Conservation (phyloP, 2,797 vertebrate species). For the Hipposideros larvatus region DNA sequence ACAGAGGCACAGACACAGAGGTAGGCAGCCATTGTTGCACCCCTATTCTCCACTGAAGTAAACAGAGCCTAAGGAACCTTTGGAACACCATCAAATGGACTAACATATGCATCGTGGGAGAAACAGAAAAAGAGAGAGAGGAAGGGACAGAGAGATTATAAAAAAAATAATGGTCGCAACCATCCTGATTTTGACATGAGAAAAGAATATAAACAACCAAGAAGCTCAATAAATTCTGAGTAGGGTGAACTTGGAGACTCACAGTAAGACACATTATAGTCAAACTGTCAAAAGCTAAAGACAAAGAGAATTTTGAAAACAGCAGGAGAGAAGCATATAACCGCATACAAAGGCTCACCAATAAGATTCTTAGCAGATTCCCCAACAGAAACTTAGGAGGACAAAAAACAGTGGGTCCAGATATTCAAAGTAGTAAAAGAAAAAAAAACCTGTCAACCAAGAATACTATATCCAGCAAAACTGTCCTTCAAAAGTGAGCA, state of each 20-base stretch:
- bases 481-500: background rate
- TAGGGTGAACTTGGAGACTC: background rate
- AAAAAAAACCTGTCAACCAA: background rate
- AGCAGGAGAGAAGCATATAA: background rate
- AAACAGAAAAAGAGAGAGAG: background rate
- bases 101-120: background rate
- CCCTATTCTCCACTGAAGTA: background rate
- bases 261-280: background rate
- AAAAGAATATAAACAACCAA: background rate
- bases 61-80: background rate
- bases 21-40: background rate
- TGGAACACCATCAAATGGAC: background rate
- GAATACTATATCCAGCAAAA: background rate
- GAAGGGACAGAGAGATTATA: background rate
- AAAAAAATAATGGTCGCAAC: background rate
- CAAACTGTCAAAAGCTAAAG: background rate
- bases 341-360: background rate
- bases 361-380: background rate
- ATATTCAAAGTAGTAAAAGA: background rate
- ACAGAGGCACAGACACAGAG: background rate
- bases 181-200: background rate
- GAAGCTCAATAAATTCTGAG: background rate
- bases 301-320: background rate
- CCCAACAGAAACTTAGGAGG: background rate
- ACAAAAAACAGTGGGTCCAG: background rate